These are phyloP conservation scores for Scaptomyza polygonia DNA, from an alignment of 2,888 invertebrate genomes.

Conservation along the genomic window DNA sequence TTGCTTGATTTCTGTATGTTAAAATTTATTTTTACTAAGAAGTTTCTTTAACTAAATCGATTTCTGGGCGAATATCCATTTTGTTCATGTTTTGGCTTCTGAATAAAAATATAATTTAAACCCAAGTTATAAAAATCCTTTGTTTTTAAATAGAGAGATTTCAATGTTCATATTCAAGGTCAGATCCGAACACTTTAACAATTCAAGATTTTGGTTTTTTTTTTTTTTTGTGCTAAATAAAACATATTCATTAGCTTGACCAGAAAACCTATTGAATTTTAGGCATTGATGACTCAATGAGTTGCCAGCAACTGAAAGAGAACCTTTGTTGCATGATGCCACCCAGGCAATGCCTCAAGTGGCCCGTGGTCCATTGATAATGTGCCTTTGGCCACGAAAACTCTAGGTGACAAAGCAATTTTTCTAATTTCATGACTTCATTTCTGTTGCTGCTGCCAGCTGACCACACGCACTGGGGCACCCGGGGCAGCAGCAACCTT, in stretches of 20 bases:
- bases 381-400: constrained; percentile 3
- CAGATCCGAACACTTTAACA: background rate
- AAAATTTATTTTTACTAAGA: no score
- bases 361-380: constrained; percentile 37
- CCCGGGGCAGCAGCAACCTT: constrained; percentile 34
- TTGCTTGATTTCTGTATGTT: no score
- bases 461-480: constrained; percentile 52
- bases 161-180: background rate
- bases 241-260: background rate
- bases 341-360: constrained; percentile 39
- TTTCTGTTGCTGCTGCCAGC: constrained; percentile 20
- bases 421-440: constrained; percentile 31
- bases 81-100: no score
- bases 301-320: background rate
- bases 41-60: no score
- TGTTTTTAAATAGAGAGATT: no score
- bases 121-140: no score
- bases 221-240: background rate
- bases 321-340: constrained; percentile 40
- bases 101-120: no score
- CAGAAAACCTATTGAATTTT: background rate
- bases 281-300: constrained; percentile 29
- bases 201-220: background rate
- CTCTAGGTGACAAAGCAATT: constrained; percentile 42
- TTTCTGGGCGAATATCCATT: no score